Evolutionary conservation across 2,113 vertebrate genomes (phyloP).

Genomic region (Sterrhoptilus dennistouni): DNA sequence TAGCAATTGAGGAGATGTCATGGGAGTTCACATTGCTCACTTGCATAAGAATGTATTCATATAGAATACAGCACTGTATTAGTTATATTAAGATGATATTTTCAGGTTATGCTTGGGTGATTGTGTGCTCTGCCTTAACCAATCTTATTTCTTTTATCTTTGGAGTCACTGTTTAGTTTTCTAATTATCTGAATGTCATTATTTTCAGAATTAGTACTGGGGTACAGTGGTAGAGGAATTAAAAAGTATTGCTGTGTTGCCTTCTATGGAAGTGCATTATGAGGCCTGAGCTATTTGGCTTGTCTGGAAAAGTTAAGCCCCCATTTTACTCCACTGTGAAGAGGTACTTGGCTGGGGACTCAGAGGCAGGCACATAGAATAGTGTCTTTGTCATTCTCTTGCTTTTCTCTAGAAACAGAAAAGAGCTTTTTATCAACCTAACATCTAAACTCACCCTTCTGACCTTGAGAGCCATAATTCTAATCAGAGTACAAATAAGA

Average conservation of each 20-base stretch:
- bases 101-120: conserved; percentile 10
- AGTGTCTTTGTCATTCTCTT: not conserved
- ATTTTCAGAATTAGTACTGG: not conserved
- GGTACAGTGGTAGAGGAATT: not conserved
- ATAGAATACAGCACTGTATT: not conserved
- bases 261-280: not conserved
- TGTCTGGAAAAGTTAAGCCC: not conserved
- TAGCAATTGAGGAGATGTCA: not conserved
- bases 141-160: not conserved
- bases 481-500: not conserved
- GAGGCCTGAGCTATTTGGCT: not conserved
- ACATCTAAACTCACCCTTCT: not conserved
- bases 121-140: not conserved
- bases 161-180: not conserved
- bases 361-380: not conserved
- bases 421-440: not conserved
- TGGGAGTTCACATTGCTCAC: not conserved
- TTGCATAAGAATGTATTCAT: conserved; percentile 8
- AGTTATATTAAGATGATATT: not conserved
- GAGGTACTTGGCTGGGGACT: not conserved
- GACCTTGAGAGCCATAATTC: not conserved
- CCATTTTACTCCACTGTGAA: not conserved
- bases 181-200: not conserved
- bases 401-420: not conserved
- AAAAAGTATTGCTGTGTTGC: not conserved